Conservation (phyloP, 2,888 invertebrate species). For the Neria commutata region DNA sequence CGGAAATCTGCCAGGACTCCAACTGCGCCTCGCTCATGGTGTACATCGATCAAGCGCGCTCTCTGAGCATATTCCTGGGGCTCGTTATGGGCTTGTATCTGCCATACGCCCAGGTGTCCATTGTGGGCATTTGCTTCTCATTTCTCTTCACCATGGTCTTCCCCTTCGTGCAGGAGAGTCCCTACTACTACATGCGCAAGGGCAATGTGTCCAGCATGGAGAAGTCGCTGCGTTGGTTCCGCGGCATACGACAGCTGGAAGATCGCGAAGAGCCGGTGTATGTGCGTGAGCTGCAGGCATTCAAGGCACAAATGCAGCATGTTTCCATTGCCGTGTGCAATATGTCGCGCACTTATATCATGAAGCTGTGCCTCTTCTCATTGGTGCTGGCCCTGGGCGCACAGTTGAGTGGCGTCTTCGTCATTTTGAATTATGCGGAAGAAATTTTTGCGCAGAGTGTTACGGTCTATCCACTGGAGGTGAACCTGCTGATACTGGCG, state of each 20-base stretch:
- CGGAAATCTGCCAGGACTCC: constrained; percentile 48
- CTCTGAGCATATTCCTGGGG: constrained; percentile 49
- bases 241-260: constrained; percentile 53
- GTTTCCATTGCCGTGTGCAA: constrained; percentile 15
- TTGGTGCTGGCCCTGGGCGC: constrained; percentile 45
- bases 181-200: constrained; percentile 45
- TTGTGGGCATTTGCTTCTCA: constrained; percentile 45
- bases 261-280: constrained; percentile 48
- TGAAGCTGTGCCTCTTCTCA: constrained; percentile 32
- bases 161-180: constrained; percentile 57
- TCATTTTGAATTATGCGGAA: constrained; percentile 50
- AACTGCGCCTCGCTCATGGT: constrained; percentile 36
- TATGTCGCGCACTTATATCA: constrained; percentile 7
- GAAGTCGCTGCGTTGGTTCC: constrained; percentile 56
- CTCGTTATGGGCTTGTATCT: constrained; percentile 43
- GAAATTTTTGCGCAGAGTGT: constrained; percentile 39
- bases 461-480: constrained; percentile 30
- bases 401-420: constrained; percentile 51
- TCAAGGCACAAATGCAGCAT: constrained; percentile 37
- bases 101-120: constrained; percentile 39
- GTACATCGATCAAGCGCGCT: constrained; percentile 45
- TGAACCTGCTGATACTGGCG: constrained; percentile 44
- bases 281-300: constrained; percentile 43
- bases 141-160: constrained; percentile 47
- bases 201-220: constrained; percentile 45